phyloP scores from a whole-genome alignment of 1,140 invertebrate species.

The Lepidurus packardi region DNA sequence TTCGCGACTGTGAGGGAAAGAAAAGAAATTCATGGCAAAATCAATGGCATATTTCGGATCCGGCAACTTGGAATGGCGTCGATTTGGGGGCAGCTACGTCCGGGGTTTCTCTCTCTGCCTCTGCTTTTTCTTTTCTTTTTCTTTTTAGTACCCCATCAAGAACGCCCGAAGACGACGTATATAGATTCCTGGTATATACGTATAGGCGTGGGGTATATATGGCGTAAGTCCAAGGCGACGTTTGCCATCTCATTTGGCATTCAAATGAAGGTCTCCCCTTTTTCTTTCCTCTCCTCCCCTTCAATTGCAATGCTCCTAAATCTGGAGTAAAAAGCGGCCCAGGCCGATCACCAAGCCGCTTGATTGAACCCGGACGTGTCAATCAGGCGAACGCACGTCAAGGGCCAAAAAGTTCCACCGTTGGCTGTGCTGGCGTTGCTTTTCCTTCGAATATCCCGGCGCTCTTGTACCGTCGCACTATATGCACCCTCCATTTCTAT shows the following conservation, averaged over 20 bases:
- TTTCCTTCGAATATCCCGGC: background rate
- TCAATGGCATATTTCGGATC: slow-evolving; percentile 10
- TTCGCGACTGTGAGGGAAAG: background rate
- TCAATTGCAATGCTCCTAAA: slow-evolving; percentile 7
- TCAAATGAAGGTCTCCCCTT: background rate
- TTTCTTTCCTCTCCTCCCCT: slow-evolving; percentile 15
- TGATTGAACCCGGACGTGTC: slow-evolving; percentile 18
- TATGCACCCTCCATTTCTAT: slow-evolving; percentile 11
- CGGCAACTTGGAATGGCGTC: background rate
- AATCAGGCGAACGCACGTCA: slow-evolving; percentile 4
- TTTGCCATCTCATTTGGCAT: slow-evolving; percentile 21
- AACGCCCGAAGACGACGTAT: background rate
- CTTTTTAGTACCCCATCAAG: slow-evolving; percentile 14
- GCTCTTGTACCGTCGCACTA: background rate
- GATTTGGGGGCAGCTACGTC: background rate
- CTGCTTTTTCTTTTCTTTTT: background rate
- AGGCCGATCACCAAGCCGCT: slow-evolving; percentile 14
- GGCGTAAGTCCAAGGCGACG: slow-evolving; percentile 20
- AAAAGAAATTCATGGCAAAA: background rate
- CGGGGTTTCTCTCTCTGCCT: background rate
- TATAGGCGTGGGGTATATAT: background rate
- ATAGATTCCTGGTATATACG: background rate
- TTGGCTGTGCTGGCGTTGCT: background rate
- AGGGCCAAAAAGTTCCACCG: background rate
- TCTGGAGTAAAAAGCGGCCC: slow-evolving; percentile 3